Conservation (phyloP, 2,113 vertebrate species). For the Gallinago paraguaiae region DNA sequence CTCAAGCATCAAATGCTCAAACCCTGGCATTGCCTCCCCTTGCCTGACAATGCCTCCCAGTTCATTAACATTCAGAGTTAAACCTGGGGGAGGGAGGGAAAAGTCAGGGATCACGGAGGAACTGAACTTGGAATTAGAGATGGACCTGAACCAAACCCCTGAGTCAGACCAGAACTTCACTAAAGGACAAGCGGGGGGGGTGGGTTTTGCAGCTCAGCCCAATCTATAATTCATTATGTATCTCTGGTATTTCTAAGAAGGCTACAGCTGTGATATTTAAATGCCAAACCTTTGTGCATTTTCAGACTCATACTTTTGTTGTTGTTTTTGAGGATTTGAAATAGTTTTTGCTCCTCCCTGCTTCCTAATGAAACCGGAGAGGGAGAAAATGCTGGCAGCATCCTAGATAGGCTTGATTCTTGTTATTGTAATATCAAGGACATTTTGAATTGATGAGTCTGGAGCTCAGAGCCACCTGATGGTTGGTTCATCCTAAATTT, state of each 20-base stretch:
- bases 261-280: slow-evolving; percentile 67
- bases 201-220: slow-evolving; percentile 14
- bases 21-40: background rate
- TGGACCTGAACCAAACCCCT: slow-evolving; percentile 32
- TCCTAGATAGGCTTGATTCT: background rate
- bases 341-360: slow-evolving; percentile 4
- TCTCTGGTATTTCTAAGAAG: slow-evolving; percentile 59
- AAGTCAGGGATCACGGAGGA: slow-evolving; percentile 19
- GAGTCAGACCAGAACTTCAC: slow-evolving; percentile 27
- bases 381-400: background rate
- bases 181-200: background rate
- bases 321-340: slow-evolving; percentile 26
- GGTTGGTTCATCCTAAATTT: background rate
- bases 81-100: background rate
- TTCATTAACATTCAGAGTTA: slow-evolving; percentile 27
- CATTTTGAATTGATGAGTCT: background rate
- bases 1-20: background rate
- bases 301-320: slow-evolving; percentile 31
- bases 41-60: background rate
- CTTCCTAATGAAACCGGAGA: background rate
- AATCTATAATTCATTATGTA: slow-evolving; percentile 63
- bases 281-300: slow-evolving; percentile 61
- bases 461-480: background rate
- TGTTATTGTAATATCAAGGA: background rate
- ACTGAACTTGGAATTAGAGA: slow-evolving; percentile 30